phyloP scores from a whole-genome alignment of 2,888 invertebrate genomes.

The Cotesia congregata region DNA sequence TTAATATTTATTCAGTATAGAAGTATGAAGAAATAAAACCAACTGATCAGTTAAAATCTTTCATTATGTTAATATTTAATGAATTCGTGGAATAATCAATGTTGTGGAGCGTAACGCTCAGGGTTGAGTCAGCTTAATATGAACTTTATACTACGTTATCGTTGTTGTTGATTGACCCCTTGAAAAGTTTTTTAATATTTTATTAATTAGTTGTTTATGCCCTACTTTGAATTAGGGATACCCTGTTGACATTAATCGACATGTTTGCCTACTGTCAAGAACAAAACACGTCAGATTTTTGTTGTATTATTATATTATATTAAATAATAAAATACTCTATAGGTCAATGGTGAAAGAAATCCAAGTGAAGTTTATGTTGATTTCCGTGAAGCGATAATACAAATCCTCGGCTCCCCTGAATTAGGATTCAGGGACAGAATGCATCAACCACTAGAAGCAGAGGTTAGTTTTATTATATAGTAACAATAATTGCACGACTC shows the following conservation, averaged over 20 bases:
- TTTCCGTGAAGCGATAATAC: conserved; percentile 83
- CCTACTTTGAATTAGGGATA: background rate
- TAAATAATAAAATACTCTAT: conserved; percentile 36
- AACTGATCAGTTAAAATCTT: background rate
- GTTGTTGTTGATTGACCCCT: background rate
- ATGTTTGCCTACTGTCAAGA: background rate
- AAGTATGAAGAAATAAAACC: background rate
- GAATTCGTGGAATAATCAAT: conserved; percentile 3
- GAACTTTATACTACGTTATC: background rate
- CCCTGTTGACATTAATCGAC: background rate
- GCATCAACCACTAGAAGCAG: conserved; percentile 59
- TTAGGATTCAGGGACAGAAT: conserved; percentile 46
- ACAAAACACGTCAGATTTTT: conserved; percentile 2
- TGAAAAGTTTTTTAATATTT: background rate
- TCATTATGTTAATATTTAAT: background rate
- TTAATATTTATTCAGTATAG: background rate
- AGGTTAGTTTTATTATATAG: conserved; percentile 52
- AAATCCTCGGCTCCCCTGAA: conserved; percentile 76
- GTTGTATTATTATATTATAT: conserved; percentile 13
- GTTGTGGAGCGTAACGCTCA: background rate
- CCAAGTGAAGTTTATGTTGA: conserved; percentile 90
- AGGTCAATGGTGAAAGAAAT: conserved; percentile 91
- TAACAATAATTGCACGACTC: no score
- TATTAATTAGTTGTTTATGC: background rate
- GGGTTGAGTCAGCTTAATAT: conserved; percentile 8